Evolutionary conservation across 2,797 vertebrate species (phyloP).

Genomic region (Acridotheres tristis): DNA sequence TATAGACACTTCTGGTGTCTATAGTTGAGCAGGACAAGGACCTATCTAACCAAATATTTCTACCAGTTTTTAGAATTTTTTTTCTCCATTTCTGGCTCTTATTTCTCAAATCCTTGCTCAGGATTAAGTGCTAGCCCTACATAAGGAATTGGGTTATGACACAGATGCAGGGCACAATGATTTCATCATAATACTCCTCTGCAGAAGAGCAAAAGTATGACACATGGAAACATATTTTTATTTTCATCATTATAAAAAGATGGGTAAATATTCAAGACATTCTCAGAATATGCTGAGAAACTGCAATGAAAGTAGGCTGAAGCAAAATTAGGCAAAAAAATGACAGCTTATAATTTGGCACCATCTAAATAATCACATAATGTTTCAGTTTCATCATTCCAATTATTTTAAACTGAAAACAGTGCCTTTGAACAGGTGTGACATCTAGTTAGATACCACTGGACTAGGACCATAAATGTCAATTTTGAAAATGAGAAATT

Average conservation of each 20-base stretch:
- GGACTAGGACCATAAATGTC: background rate
- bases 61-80: background rate
- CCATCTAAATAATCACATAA: background rate
- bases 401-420: background rate
- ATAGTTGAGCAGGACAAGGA: accelerated
- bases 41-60: background rate
- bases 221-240: background rate
- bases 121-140: background rate
- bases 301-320: background rate
- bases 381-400: background rate
- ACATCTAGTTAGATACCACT: background rate
- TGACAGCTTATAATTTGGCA: background rate
- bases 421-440: background rate
- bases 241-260: background rate
- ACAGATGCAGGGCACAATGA: background rate
- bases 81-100: background rate
- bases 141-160: background rate
- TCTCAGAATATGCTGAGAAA: background rate
- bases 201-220: background rate
- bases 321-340: background rate
- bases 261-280: background rate
- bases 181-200: background rate
- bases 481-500: background rate
- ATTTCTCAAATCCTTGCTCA: background rate
- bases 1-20: background rate